phyloP scores from a whole-genome alignment of 2,797 vertebrate species.

The Brotogeris chrysoptera region DNA sequence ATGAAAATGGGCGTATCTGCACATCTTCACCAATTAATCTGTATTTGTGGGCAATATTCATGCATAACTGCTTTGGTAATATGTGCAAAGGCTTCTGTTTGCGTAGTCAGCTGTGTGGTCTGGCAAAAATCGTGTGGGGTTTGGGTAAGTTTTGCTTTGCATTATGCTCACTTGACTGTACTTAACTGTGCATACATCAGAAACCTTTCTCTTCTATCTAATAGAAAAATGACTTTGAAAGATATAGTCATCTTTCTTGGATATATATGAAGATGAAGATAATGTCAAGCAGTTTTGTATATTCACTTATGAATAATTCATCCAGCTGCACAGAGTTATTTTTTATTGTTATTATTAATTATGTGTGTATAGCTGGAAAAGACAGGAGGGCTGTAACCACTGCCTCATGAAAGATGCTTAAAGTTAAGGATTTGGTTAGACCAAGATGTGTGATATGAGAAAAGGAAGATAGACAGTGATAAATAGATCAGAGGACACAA shows the following conservation, averaged over 20 bases:
- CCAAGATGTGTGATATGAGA: not conserved
- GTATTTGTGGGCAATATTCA: not conserved
- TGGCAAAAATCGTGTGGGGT: not conserved
- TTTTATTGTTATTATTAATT: slow-evolving; percentile 54
- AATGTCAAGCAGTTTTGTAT: slow-evolving; percentile 3
- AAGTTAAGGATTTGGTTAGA: slow-evolving; percentile 28
- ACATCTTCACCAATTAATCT: not conserved
- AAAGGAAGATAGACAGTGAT: slow-evolving; percentile 25
- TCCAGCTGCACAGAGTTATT: slow-evolving; percentile 9
- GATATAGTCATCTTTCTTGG: slow-evolving; percentile 30
- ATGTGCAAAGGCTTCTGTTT: not conserved
- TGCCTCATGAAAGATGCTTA: slow-evolving; percentile 20
- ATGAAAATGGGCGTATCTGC: not conserved
- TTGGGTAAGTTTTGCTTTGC: not conserved
- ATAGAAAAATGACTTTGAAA: slow-evolving; percentile 11
- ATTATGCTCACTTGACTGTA: not conserved
- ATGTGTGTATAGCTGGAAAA: slow-evolving; percentile 24
- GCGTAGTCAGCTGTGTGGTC: not conserved
- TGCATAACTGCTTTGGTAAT: not conserved
- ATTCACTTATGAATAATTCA: slow-evolving; percentile 61
- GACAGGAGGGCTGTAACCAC: not conserved
- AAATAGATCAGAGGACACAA: slow-evolving; percentile 37
- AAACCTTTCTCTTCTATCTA: not conserved
- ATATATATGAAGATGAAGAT: slow-evolving; percentile 36
- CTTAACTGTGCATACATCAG: not conserved